These are phyloP conservation scores for Terrapene triunguis DNA, from an alignment of 2,113 vertebrate genomes.

Conservation along the genomic window DNA sequence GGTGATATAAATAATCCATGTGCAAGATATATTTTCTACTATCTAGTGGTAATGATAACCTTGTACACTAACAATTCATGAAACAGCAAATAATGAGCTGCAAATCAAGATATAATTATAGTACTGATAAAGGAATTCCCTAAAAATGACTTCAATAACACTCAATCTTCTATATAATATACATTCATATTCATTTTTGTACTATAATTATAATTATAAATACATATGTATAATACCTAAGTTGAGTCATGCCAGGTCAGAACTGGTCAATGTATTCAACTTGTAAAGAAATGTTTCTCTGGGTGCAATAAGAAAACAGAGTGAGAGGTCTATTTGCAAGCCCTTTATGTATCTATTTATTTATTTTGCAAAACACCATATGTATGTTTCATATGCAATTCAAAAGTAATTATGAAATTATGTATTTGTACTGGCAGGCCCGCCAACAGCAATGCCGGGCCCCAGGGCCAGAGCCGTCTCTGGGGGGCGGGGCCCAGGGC, in stretches of 20 bases:
- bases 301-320: too few relatives aligned
- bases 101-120: background rate
- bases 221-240: background rate
- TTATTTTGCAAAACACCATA: too few relatives aligned
- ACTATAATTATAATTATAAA: background rate
- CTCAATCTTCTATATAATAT: background rate
- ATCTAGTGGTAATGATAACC: background rate
- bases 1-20: background rate
- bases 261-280: background rate
- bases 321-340: too few relatives aligned
- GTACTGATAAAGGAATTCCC: background rate
- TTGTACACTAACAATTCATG: background rate
- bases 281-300: too few relatives aligned
- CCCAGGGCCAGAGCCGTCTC: too few relatives aligned
- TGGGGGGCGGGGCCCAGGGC: too few relatives aligned
- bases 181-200: background rate
- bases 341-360: too few relatives aligned
- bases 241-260: background rate
- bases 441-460: too few relatives aligned
- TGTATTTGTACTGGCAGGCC: too few relatives aligned
- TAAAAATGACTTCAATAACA: background rate
- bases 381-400: too few relatives aligned
- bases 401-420: too few relatives aligned
- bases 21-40: background rate
- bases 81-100: background rate